These are phyloP conservation scores for Dromaius novaehollandiae DNA, from an alignment of 2,113 vertebrate species.

Conservation along the genomic window DNA sequence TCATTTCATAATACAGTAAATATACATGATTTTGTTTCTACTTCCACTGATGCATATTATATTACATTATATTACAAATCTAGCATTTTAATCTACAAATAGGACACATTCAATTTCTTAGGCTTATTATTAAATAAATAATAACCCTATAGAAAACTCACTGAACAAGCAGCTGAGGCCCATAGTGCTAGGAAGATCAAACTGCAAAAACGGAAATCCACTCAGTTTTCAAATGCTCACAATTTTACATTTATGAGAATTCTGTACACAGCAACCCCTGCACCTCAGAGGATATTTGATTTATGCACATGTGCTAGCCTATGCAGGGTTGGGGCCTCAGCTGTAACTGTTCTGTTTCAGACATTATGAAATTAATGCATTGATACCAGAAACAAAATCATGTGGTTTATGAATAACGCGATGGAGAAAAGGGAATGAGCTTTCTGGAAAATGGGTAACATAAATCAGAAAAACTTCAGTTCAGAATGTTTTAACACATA, in stretches of 20 bases:
- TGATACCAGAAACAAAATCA: background rate
- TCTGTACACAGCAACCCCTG: background rate
- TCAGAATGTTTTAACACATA: background rate
- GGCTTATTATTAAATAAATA: background rate
- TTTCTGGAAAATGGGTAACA: background rate
- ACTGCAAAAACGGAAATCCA: background rate
- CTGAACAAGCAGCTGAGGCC: background rate
- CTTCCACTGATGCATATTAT: no score
- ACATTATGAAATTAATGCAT: background rate
- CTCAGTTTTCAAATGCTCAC: background rate
- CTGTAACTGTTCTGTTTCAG: background rate
- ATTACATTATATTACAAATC: background rate
- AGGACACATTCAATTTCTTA: background rate
- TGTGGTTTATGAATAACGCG: background rate
- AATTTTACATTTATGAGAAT: background rate
- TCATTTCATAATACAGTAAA: background rate
- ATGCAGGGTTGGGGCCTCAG: rapidly evolving
- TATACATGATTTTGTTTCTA: background rate
- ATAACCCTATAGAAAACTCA: background rate
- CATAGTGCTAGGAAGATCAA: background rate
- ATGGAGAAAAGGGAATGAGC: background rate
- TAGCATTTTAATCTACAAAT: background rate
- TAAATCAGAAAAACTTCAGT: background rate
- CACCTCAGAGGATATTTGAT: rapidly evolving
- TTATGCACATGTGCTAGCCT: background rate